Evolutionary conservation across 2,113 vertebrate species (phyloP).

Genomic region (Varanus salvator): DNA sequence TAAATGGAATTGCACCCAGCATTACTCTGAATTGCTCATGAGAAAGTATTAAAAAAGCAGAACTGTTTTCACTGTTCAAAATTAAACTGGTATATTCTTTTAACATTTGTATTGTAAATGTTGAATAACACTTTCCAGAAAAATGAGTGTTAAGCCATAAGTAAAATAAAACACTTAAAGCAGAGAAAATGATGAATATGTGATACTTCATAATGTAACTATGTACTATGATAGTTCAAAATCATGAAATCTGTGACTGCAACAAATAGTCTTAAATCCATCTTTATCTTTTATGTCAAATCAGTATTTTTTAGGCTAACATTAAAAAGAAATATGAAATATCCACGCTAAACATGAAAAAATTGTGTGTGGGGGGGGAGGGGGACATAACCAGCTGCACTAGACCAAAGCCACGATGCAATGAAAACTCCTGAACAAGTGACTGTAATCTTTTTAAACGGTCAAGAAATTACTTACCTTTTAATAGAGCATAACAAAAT

Average conservation of each 20-base stretch:
- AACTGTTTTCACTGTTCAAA: slow-evolving; percentile 60
- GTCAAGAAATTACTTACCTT: slow-evolving; percentile 86
- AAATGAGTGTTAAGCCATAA: slow-evolving; percentile 61
- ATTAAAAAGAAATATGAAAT: slow-evolving; percentile 65
- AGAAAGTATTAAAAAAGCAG: slow-evolving; percentile 53
- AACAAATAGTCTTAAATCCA: slow-evolving; percentile 40
- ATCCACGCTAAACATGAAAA: slow-evolving; percentile 64
- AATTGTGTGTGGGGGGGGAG: background rate
- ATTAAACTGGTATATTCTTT: slow-evolving; percentile 54
- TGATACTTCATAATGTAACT: slow-evolving; percentile 57
- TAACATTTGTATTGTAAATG: slow-evolving; percentile 57
- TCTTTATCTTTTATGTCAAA: slow-evolving; percentile 64
- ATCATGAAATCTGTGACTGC: slow-evolving; percentile 61
- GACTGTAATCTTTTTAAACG: slow-evolving; percentile 74
- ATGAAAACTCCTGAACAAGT: slow-evolving; percentile 65
- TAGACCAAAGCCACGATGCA: background rate
- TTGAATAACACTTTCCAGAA: slow-evolving; percentile 49
- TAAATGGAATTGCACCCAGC: slow-evolving; percentile 49
- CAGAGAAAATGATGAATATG: slow-evolving; percentile 64
- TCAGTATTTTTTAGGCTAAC: slow-evolving; percentile 54
- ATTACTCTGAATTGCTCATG: slow-evolving; percentile 46
- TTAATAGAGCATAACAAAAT: slow-evolving; percentile 80
- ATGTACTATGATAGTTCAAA: slow-evolving; percentile 59
- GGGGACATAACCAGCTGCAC: background rate
- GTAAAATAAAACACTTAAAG: slow-evolving; percentile 59